These are phyloP conservation scores for Atlantisia rogersi DNA, from an alignment of 2,113 vertebrate species.

Conservation along the genomic window DNA sequence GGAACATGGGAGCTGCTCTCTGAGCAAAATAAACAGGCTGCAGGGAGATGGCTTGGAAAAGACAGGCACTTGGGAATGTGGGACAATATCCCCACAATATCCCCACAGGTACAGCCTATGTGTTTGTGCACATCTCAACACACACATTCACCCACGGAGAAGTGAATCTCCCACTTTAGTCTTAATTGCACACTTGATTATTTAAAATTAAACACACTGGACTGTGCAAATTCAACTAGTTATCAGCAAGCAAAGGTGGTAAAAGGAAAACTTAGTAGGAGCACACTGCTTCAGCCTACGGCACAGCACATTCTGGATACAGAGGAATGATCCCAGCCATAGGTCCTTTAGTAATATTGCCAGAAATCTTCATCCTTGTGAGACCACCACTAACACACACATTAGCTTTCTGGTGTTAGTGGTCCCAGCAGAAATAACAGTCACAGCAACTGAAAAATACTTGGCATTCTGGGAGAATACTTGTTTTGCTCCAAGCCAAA, in stretches of 20 bases:
- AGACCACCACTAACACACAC: background rate
- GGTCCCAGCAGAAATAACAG: background rate
- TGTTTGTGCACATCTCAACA: background rate
- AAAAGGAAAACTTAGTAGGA: background rate
- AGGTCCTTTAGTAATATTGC: background rate
- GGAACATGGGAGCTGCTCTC: background rate
- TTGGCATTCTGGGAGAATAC: background rate
- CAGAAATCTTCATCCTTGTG: background rate
- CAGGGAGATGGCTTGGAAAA: background rate
- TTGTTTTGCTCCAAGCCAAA: background rate
- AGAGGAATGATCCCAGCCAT: background rate
- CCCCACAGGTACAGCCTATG: background rate
- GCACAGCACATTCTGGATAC: background rate
- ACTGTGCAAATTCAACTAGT: background rate
- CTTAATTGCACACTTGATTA: background rate
- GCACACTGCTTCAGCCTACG: accelerated
- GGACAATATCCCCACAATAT: background rate
- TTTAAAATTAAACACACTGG: background rate
- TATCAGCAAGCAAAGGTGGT: background rate
- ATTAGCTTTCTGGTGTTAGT: background rate
- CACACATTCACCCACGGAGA: background rate
- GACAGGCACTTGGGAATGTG: background rate
- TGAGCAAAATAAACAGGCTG: constrained; percentile 1
- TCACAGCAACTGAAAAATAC: background rate
- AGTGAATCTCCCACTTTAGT: background rate